These are phyloP conservation scores for Scalopus aquaticus DNA, from an alignment of 2,113 vertebrate genomes.

Conservation along the genomic window DNA sequence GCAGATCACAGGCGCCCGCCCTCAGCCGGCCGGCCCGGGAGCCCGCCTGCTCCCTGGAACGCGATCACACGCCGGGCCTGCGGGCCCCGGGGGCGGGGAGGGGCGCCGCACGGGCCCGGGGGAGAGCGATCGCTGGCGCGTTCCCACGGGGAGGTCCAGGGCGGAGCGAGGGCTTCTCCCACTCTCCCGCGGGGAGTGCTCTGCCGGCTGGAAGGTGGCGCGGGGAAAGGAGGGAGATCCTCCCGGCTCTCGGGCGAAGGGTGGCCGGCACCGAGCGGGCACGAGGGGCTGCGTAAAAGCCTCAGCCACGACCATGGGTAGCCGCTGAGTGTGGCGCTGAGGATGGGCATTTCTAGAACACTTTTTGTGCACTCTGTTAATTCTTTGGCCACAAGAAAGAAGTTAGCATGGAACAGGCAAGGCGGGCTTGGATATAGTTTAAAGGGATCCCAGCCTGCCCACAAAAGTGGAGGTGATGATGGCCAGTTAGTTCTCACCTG, in stretches of 20 bases:
- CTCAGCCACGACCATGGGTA: accelerated
- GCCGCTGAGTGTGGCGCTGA: neutral
- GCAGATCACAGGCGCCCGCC: slow-evolving; percentile 62
- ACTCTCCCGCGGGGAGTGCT: neutral
- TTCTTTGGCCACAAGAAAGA: neutral
- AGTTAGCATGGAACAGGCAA: neutral
- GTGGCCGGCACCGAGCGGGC: neutral
- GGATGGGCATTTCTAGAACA: neutral
- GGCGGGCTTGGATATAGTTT: neutral
- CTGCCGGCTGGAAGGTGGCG: neutral
- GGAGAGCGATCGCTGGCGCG: neutral
- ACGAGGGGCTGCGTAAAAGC: neutral
- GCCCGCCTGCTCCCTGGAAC: slow-evolving; percentile 41
- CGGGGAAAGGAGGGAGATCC: neutral
- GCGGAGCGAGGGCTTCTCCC: neutral
- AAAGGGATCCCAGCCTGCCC: neutral
- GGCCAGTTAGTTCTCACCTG: neutral
- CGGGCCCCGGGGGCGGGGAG: neutral
- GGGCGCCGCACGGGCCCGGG: neutral
- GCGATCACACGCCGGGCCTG: slow-evolving; percentile 42
- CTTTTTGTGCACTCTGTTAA: neutral
- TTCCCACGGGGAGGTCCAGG: slow-evolving; percentile 59
- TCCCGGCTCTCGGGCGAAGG: neutral
- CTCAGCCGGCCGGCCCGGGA: neutral
- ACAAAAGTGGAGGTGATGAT: neutral